Evolutionary conservation across 2,113 vertebrate species (phyloP).

Genomic region (Sorex fumeus): DNA sequence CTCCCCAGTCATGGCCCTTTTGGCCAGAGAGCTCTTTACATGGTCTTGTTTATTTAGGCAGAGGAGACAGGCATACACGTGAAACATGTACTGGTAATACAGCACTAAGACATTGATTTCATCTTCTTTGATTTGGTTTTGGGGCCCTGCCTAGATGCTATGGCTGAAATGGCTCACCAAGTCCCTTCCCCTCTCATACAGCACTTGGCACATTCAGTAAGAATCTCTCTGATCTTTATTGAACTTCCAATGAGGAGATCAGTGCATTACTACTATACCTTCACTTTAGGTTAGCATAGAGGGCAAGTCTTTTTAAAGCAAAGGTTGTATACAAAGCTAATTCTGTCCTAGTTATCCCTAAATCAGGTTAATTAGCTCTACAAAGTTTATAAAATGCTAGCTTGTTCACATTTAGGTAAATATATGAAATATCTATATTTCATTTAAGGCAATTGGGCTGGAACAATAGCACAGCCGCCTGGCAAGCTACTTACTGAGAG

Average conservation of each 20-base stretch:
- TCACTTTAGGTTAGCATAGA: neutral
- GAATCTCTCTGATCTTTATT: constrained; percentile 9
- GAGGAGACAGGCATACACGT: no score
- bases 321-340: neutral
- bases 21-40: no score
- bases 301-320: neutral
- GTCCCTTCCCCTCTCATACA: neutral
- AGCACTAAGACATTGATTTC: no score
- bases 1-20: no score
- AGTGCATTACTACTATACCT: neutral
- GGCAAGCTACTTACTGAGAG: no score
- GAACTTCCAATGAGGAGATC: neutral
- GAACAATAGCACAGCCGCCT: no score
- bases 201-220: constrained; percentile 1
- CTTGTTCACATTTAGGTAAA: constrained; percentile 17
- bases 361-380: neutral
- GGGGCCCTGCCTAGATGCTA: neutral
- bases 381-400: neutral
- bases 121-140: no score
- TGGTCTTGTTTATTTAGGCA: no score
- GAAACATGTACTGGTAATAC: no score
- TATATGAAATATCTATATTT: neutral
- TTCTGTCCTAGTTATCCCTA: neutral
- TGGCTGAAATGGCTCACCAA: neutral
- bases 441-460: no score